These are phyloP conservation scores for Lipotes vexillifer DNA, from an alignment of 2,113 vertebrate genomes.

Conservation along the genomic window DNA sequence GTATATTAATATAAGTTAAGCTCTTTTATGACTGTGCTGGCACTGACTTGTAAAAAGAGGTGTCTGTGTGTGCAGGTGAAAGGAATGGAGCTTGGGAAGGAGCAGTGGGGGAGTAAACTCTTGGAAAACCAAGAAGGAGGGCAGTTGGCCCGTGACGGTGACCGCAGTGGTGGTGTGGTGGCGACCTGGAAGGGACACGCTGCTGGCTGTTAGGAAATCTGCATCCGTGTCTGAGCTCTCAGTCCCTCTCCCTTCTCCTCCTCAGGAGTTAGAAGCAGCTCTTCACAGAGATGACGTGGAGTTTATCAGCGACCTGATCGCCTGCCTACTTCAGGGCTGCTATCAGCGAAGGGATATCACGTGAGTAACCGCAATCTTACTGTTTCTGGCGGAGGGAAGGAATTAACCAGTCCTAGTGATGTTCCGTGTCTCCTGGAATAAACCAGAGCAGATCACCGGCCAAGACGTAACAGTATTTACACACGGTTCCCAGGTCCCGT, in stretches of 20 bases:
- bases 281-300: slow-evolving; percentile 91
- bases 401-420: background rate
- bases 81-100: background rate
- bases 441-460: slow-evolving; percentile 46
- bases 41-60: background rate
- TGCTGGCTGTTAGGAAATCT: background rate
- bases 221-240: slow-evolving; percentile 21
- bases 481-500: background rate
- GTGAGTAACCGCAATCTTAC: slow-evolving; percentile 83
- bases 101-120: background rate
- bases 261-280: slow-evolving; percentile 95
- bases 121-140: background rate
- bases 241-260: background rate
- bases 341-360: slow-evolving; percentile 97
- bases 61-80: background rate
- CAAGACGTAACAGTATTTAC: slow-evolving; percentile 3
- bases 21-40: background rate
- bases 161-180: background rate
- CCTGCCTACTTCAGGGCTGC: slow-evolving; percentile 96
- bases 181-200: background rate
- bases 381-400: slow-evolving; percentile 46
- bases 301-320: slow-evolving; percentile 94
- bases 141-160: background rate
- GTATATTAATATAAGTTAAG: background rate
- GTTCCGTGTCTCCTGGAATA: slow-evolving; percentile 50